These are phyloP conservation scores for Novumbra hubbsi DNA, from an alignment of 2,797 vertebrate species.

Conservation along the genomic window DNA sequence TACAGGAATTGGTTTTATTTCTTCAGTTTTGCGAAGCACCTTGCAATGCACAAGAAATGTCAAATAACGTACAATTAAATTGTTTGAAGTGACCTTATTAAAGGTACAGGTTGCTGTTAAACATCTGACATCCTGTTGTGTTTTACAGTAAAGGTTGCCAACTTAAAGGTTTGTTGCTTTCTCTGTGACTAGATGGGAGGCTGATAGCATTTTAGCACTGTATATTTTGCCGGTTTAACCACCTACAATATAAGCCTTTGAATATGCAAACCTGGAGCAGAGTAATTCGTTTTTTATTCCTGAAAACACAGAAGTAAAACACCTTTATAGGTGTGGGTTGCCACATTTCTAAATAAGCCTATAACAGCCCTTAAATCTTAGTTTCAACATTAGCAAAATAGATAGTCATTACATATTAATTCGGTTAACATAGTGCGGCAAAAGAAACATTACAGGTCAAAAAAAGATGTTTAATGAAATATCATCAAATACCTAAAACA, in stretches of 20 bases:
- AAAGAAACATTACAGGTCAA: not conserved
- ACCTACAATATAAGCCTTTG: not conserved
- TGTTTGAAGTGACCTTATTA: no score
- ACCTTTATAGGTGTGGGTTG: not conserved
- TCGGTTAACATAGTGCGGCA: not conserved
- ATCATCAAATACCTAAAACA: conserved; percentile 32
- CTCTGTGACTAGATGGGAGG: not conserved
- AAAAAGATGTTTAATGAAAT: conserved; percentile 54
- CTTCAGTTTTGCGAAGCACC: no score
- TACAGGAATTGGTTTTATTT: no score
- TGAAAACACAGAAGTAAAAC: not conserved
- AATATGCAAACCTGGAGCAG: not conserved
- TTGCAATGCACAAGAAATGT: no score
- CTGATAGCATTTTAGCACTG: not conserved
- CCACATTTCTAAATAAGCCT: not conserved
- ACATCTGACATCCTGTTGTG: no score
- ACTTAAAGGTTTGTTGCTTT: not conserved
- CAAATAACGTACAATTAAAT: no score
- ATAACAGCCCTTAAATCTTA: not conserved
- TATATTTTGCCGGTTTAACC: not conserved
- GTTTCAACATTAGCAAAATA: not conserved
- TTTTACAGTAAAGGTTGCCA: not conserved
- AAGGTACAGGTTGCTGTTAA: no score
- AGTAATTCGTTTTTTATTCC: not conserved
- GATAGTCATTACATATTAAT: not conserved